Percentiles rank a stretch among this genome's conserved stretches.
These are phyloP conservation scores for Pollenia griseotomentosa DNA, from an alignment of 2,888 invertebrate genomes.

Conservation along the genomic window DNA sequence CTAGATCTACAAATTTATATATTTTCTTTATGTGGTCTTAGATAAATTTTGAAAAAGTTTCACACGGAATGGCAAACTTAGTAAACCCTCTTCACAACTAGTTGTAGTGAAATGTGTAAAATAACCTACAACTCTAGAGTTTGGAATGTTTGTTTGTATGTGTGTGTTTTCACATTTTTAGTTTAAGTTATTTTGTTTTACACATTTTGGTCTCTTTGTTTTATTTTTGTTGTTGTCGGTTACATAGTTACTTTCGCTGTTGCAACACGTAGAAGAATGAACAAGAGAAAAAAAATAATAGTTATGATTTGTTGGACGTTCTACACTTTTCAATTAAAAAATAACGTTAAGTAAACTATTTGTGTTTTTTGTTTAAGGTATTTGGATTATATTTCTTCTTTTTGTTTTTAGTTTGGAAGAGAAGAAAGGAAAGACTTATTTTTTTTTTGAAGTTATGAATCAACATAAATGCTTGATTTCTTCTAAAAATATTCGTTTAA, in stretches of 20 bases:
- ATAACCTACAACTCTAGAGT: background rate
- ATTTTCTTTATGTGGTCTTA: too few species aligned
- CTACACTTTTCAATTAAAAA: conserved; percentile 69
- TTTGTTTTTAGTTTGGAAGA: background rate
- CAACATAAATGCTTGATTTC: background rate
- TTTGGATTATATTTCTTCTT: conserved; percentile 14
- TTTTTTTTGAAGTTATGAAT: background rate
- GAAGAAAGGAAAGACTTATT: too few species aligned
- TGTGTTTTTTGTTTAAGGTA: conserved; percentile 7
- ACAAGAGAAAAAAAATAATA: background rate
- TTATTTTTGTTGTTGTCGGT: background rate
- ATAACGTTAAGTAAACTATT: conserved; percentile 50
- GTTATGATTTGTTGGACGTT: conserved; percentile 66
- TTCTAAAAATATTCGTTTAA: background rate
- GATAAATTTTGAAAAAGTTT: too few species aligned
- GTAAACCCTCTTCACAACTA: too few species aligned
- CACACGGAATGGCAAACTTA: too few species aligned
- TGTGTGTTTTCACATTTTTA: background rate
- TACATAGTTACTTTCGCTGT: conserved; percentile 3
- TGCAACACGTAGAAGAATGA: conserved; percentile 21
- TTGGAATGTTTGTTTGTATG: conserved; percentile 1
- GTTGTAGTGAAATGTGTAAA: background rate
- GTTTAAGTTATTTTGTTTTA: conserved; percentile 34
- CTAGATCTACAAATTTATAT: too few species aligned
- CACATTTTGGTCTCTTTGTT: background rate